Evolutionary conservation across 2,888 invertebrate species (phyloP).

Genomic region (Parnassius mnemosyne): DNA sequence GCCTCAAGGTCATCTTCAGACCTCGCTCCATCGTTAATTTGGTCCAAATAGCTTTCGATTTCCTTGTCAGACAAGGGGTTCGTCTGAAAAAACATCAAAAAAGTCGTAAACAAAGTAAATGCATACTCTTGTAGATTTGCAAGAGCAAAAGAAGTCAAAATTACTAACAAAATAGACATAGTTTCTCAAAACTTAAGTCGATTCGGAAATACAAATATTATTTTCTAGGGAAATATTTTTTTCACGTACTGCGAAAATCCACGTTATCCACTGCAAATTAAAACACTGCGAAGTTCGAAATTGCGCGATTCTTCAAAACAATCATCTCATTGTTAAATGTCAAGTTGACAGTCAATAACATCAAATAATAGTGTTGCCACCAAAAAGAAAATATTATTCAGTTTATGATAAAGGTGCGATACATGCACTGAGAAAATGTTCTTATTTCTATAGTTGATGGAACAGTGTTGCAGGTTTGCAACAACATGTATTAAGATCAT

Average conservation of each 20-base stretch:
- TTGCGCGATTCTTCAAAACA: no score
- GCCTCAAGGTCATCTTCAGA: slow-evolving; percentile 43
- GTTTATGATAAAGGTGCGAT: neutral
- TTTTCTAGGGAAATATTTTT: neutral
- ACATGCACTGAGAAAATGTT: no score
- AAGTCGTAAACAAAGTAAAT: slow-evolving; percentile 33
- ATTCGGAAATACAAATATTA: neutral
- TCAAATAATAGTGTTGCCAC: neutral
- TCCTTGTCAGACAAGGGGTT: slow-evolving; percentile 38
- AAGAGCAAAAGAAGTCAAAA: slow-evolving; percentile 30
- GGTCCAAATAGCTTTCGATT: slow-evolving; percentile 42
- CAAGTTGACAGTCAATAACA: no score
- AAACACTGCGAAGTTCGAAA: no score
- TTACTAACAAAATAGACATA: neutral
- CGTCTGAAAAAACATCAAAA: slow-evolving; percentile 37
- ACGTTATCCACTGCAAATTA: no score
- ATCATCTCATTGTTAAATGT: no score
- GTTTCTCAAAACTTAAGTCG: neutral
- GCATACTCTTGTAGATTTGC: slow-evolving; percentile 35
- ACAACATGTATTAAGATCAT: no score
- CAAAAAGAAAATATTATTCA: neutral
- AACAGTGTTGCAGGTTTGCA: neutral
- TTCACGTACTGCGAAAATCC: no score
- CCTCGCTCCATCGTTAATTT: slow-evolving; percentile 38
- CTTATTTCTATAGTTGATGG: neutral